phyloP scores from a whole-genome alignment of 2,888 invertebrate genomes.

The Hyppa rectilinea region DNA sequence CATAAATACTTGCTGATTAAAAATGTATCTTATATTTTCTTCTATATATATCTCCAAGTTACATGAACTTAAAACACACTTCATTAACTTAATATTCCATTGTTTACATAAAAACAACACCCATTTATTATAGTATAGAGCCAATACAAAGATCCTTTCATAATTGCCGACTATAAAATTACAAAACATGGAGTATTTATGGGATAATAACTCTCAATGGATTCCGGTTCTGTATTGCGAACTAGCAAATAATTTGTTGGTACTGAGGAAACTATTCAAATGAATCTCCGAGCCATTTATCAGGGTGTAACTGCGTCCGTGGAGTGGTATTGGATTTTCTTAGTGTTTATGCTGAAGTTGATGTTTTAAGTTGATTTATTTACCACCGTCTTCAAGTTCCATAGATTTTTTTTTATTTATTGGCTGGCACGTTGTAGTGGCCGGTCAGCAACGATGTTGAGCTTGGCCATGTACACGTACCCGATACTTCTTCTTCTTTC shows the following conservation, averaged over 20 bases:
- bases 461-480: too few species aligned
- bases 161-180: constrained; percentile 65
- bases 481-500: too few species aligned
- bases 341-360: constrained; percentile 18
- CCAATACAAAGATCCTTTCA: constrained; percentile 58
- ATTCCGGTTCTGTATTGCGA: constrained; percentile 46
- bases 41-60: too few species aligned
- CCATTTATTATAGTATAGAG: constrained; percentile 50
- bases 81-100: constrained; percentile 29
- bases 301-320: constrained; percentile 39
- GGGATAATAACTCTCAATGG: constrained; percentile 62
- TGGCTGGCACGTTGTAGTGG: too few species aligned
- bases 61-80: constrained; percentile 2
- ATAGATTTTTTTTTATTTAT: too few species aligned
- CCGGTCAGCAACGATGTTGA: too few species aligned
- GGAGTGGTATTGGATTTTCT: constrained; percentile 39
- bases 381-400: neutral
- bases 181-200: constrained; percentile 66
- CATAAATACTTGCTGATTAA: too few species aligned
- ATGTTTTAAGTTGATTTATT: constrained; percentile 4
- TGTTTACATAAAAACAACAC: constrained; percentile 41
- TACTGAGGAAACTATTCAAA: constrained; percentile 66
- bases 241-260: constrained; percentile 58
- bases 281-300: constrained; percentile 64
- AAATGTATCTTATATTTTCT: too few species aligned